phyloP scores from a whole-genome alignment of 2,113 vertebrate genomes.

The Limanda limanda region DNA sequence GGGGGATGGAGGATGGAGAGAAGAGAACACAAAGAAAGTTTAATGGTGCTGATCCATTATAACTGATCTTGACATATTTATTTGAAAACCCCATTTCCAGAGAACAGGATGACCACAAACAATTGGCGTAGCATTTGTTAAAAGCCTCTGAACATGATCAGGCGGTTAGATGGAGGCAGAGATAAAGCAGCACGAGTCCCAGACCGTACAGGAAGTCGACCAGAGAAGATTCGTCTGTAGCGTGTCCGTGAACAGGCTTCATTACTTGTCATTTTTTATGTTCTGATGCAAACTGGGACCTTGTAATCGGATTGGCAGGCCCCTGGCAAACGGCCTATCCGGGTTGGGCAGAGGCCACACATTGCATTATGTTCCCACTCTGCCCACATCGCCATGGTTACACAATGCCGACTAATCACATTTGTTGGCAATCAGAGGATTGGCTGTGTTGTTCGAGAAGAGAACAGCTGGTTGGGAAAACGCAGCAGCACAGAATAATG shows the following conservation, averaged over 20 bases:
- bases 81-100: not conserved
- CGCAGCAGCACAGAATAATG: not conserved
- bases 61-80: conserved; percentile 30
- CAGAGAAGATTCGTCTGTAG: conserved; percentile 6
- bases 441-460: conserved; percentile 15
- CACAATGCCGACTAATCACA: conserved; percentile 78
- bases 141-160: conserved; percentile 39
- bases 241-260: conserved; percentile 41
- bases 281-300: conserved; percentile 64
- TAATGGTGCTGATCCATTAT: not conserved
- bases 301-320: conserved; percentile 81
- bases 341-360: conserved; percentile 73
- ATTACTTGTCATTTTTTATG: conserved; percentile 76
- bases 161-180: conserved; percentile 26
- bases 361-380: conserved; percentile 73
- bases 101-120: conserved; percentile 27
- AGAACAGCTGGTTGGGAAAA: not conserved
- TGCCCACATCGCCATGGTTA: conserved; percentile 79
- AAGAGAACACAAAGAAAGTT: conserved; percentile 17
- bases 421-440: conserved; percentile 74
- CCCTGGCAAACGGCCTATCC: conserved; percentile 68
- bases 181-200: conserved; percentile 40
- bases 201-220: conserved; percentile 41
- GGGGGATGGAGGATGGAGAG: not conserved
- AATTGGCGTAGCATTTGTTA: conserved; percentile 25